phyloP scores from a whole-genome alignment of 2,113 vertebrate species.

The Barbus barbus region DNA sequence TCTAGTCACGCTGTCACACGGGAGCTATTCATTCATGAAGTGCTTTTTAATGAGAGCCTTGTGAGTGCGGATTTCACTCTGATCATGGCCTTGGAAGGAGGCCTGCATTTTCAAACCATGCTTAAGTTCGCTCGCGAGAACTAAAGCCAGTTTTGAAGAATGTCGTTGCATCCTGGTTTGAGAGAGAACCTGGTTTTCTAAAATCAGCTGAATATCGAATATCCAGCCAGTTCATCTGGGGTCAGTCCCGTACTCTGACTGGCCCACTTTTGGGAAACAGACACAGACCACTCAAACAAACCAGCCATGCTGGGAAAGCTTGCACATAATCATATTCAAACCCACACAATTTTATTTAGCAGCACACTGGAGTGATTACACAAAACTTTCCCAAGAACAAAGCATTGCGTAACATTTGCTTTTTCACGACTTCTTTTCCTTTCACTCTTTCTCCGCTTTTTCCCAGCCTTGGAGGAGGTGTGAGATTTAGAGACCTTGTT shows the following conservation, averaged over 20 bases:
- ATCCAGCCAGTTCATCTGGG: slow-evolving; percentile 5
- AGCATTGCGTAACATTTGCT: slow-evolving; percentile 30
- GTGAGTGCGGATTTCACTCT: slow-evolving; percentile 61
- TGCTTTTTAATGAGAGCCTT: slow-evolving; percentile 67
- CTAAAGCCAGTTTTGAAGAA: slow-evolving; percentile 61
- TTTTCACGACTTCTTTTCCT: background rate
- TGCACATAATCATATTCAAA: slow-evolving; percentile 25
- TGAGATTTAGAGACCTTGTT: background rate
- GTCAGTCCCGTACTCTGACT: background rate
- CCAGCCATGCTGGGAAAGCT: slow-evolving; percentile 5
- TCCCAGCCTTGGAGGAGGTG: background rate
- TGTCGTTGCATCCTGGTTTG: slow-evolving; percentile 56
- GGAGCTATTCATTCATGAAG: slow-evolving; percentile 50
- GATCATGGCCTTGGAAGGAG: slow-evolving; percentile 61
- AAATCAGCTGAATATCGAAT: no score
- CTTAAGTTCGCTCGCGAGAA: slow-evolving; percentile 33
- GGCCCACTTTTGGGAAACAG: background rate
- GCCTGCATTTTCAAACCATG: slow-evolving; percentile 57
- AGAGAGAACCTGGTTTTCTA: background rate
- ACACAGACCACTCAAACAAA: slow-evolving; percentile 18
- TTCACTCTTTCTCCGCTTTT: background rate
- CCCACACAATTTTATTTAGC: slow-evolving; percentile 18
- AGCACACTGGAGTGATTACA: slow-evolving; percentile 35
- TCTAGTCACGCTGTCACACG: slow-evolving; percentile 19
- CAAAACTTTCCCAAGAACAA: slow-evolving; percentile 40